Conservation (phyloP, 2,113 vertebrate species). For the Hyperopisus bebe region DNA sequence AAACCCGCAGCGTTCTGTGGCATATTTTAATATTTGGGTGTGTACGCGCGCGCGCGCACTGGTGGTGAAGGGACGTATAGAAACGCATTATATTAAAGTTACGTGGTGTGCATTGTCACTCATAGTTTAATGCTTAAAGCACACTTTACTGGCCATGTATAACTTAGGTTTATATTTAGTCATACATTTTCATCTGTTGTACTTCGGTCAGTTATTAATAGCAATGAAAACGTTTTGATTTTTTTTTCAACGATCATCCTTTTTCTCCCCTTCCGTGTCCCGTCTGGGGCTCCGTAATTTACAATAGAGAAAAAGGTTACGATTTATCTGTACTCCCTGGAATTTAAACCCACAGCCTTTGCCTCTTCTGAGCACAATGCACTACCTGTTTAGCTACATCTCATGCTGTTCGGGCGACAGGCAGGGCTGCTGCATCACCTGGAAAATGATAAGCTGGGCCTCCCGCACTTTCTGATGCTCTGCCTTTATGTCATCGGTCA, state of each 20-base stretch:
- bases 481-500: constrained; percentile 57
- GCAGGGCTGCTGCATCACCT: constrained; percentile 48
- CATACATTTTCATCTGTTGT: not conserved
- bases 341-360: not conserved
- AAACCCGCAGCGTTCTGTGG: not conserved
- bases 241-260: not conserved
- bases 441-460: constrained; percentile 71
- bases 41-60: not conserved
- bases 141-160: not conserved
- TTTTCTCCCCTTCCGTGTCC: not conserved
- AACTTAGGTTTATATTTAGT: not conserved
- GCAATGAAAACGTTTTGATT: not conserved
- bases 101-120: not conserved
- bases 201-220: not conserved
- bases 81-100: too few relatives aligned
- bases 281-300: not conserved
- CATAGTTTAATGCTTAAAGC: not conserved
- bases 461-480: constrained; percentile 64
- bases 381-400: not conserved
- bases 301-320: not conserved
- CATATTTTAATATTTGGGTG: not conserved
- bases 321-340: not conserved
- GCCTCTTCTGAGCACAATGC: not conserved
- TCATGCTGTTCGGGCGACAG: not conserved
- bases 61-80: not conserved